These are phyloP conservation scores for Centropristis striata DNA, from an alignment of 2,113 vertebrate species.

Conservation along the genomic window DNA sequence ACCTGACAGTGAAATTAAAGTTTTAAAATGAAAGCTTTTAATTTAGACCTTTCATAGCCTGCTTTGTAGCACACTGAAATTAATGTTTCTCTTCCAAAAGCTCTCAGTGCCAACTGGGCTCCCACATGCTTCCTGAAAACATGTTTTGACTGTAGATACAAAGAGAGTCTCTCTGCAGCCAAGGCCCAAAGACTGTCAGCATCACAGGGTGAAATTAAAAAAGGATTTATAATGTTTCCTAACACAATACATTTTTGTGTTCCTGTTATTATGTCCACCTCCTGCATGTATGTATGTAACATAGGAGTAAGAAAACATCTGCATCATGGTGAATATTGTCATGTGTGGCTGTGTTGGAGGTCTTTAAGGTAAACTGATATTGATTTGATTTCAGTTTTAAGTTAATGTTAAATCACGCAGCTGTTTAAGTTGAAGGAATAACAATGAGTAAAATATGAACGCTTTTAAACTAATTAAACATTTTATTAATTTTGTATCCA, in stretches of 20 bases:
- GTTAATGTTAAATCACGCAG: no score
- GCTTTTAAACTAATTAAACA: no score
- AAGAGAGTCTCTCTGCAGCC: not conserved
- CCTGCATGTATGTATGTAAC: not conserved
- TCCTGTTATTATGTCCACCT: not conserved
- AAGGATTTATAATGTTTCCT: not conserved
- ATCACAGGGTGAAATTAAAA: not conserved
- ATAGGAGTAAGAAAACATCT: not conserved
- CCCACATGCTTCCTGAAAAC: not conserved
- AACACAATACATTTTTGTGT: not conserved
- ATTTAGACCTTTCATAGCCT: conserved; percentile 19
- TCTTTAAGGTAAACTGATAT: no score
- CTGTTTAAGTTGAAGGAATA: no score
- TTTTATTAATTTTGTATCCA: no score
- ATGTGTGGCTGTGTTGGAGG: no score
- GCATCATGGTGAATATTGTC: no score
- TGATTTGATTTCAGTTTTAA: no score
- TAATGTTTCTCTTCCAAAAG: conserved; percentile 25
- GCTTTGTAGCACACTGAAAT: not conserved
- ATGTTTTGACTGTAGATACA: not conserved
- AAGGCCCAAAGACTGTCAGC: no score
- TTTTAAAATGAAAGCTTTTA: conserved; percentile 6
- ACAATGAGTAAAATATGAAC: no score
- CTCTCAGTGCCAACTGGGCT: not conserved
- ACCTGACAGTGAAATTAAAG: not conserved